Conservation (phyloP, 2,888 invertebrate genomes). For the Sinohyriopsis cumingii region DNA sequence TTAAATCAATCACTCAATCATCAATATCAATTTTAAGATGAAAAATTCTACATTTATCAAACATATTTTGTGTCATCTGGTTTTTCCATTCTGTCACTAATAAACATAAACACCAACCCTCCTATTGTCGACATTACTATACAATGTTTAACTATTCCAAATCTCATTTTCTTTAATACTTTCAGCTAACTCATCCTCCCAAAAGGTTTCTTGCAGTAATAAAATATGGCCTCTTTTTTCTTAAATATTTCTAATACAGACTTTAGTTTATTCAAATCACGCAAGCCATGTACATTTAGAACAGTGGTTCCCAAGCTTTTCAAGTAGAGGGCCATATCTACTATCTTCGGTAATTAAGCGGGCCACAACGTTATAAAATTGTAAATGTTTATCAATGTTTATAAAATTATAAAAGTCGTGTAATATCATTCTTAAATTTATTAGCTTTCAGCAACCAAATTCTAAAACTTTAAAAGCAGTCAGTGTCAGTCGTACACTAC, state of each 20-base stretch:
- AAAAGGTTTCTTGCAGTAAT: conserved; percentile 2
- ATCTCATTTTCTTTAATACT: not conserved
- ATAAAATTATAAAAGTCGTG: too few species aligned
- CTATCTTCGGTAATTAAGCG: too few species aligned
- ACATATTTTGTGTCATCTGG: not conserved
- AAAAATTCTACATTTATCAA: not conserved
- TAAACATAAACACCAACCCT: not conserved
- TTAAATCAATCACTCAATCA: not conserved
- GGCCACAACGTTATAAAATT: too few species aligned
- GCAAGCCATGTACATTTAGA: conserved; percentile 1
- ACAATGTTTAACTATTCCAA: not conserved
- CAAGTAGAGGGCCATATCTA: too few species aligned
- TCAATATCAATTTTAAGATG: not conserved
- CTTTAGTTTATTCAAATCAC: not conserved
- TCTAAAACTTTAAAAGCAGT: too few species aligned
- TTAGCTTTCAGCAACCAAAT: too few species aligned
- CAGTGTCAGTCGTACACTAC: too few species aligned
- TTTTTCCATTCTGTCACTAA: not conserved
- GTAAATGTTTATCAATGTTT: too few species aligned
- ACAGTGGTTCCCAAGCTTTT: too few species aligned
- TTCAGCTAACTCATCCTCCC: not conserved
- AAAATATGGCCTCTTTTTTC: not conserved
- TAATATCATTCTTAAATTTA: too few species aligned
- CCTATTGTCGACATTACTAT: not conserved
- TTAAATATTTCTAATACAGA: not conserved